Evolutionary conservation across 2,797 vertebrate genomes (phyloP).

Genomic region (Smutsia gigantea): DNA sequence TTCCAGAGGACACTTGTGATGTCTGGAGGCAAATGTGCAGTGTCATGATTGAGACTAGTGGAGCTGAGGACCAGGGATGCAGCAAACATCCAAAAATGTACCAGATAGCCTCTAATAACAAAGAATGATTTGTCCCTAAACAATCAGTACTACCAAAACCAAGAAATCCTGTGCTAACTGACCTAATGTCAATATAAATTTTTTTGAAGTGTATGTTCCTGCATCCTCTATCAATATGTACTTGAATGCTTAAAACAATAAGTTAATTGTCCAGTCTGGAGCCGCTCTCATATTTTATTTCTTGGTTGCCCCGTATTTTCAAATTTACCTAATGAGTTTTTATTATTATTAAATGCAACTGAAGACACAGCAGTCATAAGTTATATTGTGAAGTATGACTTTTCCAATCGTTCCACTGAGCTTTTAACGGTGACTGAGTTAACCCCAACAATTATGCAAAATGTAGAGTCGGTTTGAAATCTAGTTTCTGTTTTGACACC

Average conservation of each 20-base stretch:
- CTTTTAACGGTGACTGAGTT: background rate
- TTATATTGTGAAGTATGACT: background rate
- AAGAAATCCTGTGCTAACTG: background rate
- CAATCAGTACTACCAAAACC: background rate
- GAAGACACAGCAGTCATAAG: background rate
- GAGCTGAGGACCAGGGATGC: background rate
- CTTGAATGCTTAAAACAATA: background rate
- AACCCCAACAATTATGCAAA: background rate
- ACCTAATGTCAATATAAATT: background rate
- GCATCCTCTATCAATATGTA: background rate
- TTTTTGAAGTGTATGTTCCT: background rate
- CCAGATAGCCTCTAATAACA: background rate
- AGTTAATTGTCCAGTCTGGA: slow-evolving; percentile 3
- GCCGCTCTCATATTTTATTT: background rate
- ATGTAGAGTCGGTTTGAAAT: background rate
- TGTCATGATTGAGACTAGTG: background rate
- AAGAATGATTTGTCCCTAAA: background rate
- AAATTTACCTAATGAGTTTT: background rate
- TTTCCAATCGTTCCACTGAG: background rate
- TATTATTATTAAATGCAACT: background rate
- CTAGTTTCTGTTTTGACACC: background rate
- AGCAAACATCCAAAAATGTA: background rate
- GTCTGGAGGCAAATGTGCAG: background rate
- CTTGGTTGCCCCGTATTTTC: background rate
- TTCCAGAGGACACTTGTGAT: background rate